Percentiles rank a stretch among this genome's conserved stretches.
Conservation (phyloP, 23 tunicate genomes). For the Botrylloides violaceus region DNA sequence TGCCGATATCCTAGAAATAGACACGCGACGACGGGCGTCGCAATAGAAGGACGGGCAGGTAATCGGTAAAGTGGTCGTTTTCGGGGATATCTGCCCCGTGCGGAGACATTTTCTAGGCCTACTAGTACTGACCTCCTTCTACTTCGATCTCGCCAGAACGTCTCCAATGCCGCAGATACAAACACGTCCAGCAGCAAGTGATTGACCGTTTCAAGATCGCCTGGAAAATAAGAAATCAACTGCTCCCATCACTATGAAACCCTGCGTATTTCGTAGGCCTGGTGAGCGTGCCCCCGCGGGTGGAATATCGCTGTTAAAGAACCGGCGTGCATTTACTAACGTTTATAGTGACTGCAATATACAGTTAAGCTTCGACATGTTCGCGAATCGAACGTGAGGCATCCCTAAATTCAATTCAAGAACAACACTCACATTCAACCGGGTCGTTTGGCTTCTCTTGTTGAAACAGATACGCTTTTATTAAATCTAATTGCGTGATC, state of each 20-base stretch:
- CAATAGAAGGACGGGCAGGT: no score
- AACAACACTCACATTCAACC: constrained; percentile 32
- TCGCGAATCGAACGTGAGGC: neutral
- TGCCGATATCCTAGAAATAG: no score
- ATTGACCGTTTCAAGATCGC: constrained; percentile 47
- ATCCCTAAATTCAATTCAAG: neutral
- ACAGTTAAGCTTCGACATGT: neutral
- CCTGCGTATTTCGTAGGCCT: no score
- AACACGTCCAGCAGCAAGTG: constrained; percentile 54
- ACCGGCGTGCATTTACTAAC: no score
- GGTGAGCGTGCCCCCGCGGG: no score
- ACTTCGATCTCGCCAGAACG: constrained; percentile 66
- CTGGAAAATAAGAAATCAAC: no score
- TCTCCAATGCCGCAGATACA: constrained; percentile 36
- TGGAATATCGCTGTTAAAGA: no score
- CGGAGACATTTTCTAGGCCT: no score
- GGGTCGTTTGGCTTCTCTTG: constrained; percentile 6
- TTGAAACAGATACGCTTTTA: constrained; percentile 32
- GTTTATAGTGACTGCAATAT: neutral
- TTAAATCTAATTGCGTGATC: constrained; percentile 45
- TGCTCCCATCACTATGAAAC: no score
- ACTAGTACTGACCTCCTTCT: no score
- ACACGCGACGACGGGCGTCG: no score
- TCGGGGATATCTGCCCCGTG: no score
- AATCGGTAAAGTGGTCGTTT: neutral